These are phyloP conservation scores for Gibbula magus DNA, from an alignment of 2,888 invertebrate species.

Conservation along the genomic window DNA sequence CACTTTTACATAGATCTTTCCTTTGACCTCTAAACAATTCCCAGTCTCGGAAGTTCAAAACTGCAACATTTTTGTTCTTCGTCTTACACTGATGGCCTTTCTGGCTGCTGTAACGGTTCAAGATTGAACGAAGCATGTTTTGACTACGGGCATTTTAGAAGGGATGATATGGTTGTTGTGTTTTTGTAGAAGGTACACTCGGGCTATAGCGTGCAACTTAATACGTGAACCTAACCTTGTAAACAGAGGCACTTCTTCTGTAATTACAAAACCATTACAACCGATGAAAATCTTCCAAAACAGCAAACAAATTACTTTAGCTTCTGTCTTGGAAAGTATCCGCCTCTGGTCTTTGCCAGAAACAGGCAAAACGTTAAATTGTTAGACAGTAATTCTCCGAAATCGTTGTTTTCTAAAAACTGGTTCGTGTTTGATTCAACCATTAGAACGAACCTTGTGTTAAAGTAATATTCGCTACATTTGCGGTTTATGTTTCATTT, in stretches of 20 bases:
- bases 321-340: too few species aligned
- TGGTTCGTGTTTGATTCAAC: too few species aligned
- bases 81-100: not conserved
- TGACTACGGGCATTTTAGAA: not conserved
- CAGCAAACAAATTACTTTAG: too few species aligned
- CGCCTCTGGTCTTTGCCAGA: too few species aligned
- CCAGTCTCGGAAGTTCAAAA: not conserved
- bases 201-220: not conserved
- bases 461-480: too few species aligned
- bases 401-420: too few species aligned
- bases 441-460: too few species aligned
- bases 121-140: not conserved
- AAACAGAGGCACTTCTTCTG: not conserved
- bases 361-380: too few species aligned
- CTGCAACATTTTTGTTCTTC: too few species aligned
- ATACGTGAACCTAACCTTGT: not conserved
- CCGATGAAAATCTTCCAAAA: not conserved
- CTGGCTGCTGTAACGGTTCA: too few species aligned
- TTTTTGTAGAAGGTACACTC: not conserved
- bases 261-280: not conserved
- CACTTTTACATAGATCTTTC: not conserved
- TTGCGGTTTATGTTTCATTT: too few species aligned
- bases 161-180: not conserved
- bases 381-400: too few species aligned
- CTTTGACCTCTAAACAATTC: not conserved